These are phyloP conservation scores for Drosophila neutralis DNA, from an alignment of 2,888 invertebrate genomes.

Conservation along the genomic window DNA sequence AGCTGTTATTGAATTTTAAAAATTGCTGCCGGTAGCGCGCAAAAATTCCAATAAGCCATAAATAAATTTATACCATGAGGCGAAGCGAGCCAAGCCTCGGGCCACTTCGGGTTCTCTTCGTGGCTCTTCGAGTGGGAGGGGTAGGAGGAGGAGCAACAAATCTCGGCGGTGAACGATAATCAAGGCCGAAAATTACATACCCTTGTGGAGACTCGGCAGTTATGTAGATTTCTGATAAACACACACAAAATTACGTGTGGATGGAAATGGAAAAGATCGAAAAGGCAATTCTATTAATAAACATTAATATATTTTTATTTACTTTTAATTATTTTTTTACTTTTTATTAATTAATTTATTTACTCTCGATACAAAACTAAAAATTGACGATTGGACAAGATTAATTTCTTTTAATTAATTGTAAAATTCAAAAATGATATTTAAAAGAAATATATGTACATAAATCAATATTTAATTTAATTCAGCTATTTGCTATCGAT, in stretches of 20 bases:
- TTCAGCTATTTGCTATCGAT: not conserved
- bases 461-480: not conserved
- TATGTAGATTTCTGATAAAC: conserved; percentile 6
- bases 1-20: conserved; percentile 75
- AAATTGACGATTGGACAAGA: not conserved
- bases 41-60: conserved; percentile 81
- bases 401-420: too few species aligned
- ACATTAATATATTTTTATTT: not conserved
- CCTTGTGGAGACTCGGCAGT: conserved; percentile 18
- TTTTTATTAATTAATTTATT: not conserved
- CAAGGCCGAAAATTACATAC: conserved; percentile 51
- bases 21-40: conserved; percentile 78
- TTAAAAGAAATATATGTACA: not conserved
- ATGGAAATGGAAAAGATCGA: not conserved
- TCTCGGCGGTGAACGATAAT: conserved; percentile 26
- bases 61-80: conserved; percentile 79
- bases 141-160: conserved; percentile 40
- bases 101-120: conserved; percentile 56
- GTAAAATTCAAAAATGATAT: not conserved
- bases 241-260: not conserved
- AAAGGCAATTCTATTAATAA: not conserved
- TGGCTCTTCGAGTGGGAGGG: conserved; percentile 39
- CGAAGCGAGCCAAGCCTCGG: conserved; percentile 79
- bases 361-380: not conserved
- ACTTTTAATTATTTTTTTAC: too few species aligned